Evolutionary conservation across 2,797 vertebrate species (phyloP).

Genomic region (Chaunax sp.): DNA sequence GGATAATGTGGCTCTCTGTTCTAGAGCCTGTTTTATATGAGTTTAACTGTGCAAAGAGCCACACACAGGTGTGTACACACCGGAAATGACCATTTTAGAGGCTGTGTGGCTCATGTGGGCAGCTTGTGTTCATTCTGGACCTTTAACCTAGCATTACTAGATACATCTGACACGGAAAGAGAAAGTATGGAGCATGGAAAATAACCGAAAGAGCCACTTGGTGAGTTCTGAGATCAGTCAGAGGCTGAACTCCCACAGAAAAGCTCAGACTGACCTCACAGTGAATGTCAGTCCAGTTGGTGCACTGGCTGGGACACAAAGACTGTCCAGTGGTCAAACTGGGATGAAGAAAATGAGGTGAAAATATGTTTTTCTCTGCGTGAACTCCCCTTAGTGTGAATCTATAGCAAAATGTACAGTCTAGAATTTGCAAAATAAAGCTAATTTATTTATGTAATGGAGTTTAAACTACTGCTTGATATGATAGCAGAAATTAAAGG

Average conservation of each 20-base stretch:
- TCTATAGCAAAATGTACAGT: too few species aligned
- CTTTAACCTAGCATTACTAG: too few species aligned
- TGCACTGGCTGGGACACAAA: too few species aligned
- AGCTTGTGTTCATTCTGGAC: too few species aligned
- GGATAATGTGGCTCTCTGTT: neutral
- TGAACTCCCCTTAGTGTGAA: too few species aligned
- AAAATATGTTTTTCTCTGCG: too few species aligned
- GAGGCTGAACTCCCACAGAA: neutral
- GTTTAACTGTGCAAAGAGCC: neutral
- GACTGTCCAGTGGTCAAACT: neutral
- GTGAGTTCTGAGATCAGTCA: neutral
- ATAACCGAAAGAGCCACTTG: neutral
- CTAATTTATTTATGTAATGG: neutral
- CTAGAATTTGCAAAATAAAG: neutral
- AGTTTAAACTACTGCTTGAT: too few species aligned
- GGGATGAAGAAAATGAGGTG: too few species aligned
- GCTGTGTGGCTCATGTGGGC: neutral
- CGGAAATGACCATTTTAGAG: neutral
- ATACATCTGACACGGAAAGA: too few species aligned
- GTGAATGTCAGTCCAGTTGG: neutral
- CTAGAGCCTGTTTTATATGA: neutral
- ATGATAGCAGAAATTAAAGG: too few species aligned
- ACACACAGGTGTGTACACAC: too few species aligned
- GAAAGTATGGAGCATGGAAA: neutral
- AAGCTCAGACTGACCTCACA: too few species aligned